Conservation (phyloP, 2,797 vertebrate species). For the Hapalemur alaotrensis region DNA sequence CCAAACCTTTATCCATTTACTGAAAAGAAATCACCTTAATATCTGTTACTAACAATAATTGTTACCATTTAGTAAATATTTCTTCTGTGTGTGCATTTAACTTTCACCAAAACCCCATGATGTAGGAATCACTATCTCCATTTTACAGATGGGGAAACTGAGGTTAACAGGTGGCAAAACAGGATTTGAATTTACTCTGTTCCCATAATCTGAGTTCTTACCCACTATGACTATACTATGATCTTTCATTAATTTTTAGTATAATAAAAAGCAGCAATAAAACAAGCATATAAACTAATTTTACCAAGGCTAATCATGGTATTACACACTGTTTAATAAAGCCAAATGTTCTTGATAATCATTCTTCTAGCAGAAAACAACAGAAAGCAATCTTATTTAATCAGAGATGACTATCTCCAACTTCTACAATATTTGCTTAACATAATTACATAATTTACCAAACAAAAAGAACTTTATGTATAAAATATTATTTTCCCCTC, state of each 20-base stretch:
- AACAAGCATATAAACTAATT: neutral
- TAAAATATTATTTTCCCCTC: neutral
- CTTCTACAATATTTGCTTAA: neutral
- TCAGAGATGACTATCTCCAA: neutral
- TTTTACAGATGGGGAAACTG: neutral
- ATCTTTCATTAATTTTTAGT: neutral
- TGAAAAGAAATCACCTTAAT: neutral
- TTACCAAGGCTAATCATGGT: neutral
- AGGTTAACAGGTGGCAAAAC: neutral
- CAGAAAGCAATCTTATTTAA: neutral
- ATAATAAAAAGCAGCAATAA: neutral
- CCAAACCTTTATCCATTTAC: neutral
- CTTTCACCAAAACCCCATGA: neutral
- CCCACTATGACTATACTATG: neutral
- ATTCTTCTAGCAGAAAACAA: slow-evolving; percentile 9
- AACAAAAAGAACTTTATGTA: neutral
- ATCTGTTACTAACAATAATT: neutral
- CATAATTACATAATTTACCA: neutral
- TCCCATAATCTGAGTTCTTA: neutral
- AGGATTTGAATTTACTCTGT: neutral
- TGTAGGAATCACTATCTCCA: neutral
- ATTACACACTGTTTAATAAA: neutral
- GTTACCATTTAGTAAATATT: neutral
- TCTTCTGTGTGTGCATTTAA: neutral
- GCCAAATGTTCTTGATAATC: neutral